phyloP scores from a whole-genome alignment of 2,888 invertebrate species.

The Lepidonotus clava region DNA sequence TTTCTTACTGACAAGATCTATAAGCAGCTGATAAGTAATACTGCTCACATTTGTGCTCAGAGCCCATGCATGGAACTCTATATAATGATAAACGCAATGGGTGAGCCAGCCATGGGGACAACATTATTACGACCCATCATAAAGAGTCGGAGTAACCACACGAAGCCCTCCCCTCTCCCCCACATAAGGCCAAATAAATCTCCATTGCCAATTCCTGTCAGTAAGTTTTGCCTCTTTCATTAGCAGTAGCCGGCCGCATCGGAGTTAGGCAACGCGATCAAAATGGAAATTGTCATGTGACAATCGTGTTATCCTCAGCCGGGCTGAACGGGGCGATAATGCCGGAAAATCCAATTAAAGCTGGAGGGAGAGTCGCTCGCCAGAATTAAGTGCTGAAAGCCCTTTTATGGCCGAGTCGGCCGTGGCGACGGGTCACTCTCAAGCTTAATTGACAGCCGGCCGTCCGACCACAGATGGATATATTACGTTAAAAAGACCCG shows the following conservation, averaged over 20 bases:
- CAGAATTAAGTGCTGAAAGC: slow-evolving; percentile 39
- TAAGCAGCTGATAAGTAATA: too few relatives aligned
- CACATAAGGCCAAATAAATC: not conserved
- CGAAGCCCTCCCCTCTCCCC: not conserved
- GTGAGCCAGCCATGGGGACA: not conserved
- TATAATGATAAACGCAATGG: too few relatives aligned
- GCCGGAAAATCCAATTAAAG: slow-evolving; percentile 36
- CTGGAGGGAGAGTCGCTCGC: slow-evolving; percentile 1
- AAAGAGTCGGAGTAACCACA: not conserved
- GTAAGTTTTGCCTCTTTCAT: slow-evolving; percentile 34
- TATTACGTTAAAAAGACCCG: slow-evolving; percentile 24
- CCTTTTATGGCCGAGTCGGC: slow-evolving; percentile 17
- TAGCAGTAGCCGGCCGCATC: not conserved
- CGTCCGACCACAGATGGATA: not conserved
- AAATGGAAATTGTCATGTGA: slow-evolving; percentile 48
- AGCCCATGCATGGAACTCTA: too few relatives aligned
- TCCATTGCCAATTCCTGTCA: slow-evolving; percentile 46
- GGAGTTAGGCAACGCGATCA: slow-evolving; percentile 40
- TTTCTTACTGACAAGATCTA: too few relatives aligned
- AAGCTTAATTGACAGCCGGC: slow-evolving; percentile 14
- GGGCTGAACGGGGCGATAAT: slow-evolving; percentile 13
- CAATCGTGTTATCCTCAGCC: slow-evolving; percentile 40
- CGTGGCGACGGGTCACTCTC: slow-evolving; percentile 23
- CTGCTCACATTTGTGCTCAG: too few relatives aligned
- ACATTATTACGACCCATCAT: not conserved